Evolutionary conservation across 2,888 invertebrate genomes (phyloP), one percentile per base, ranked within the genome.

Genomic region (Drosophila nr. medialis): DNA sequence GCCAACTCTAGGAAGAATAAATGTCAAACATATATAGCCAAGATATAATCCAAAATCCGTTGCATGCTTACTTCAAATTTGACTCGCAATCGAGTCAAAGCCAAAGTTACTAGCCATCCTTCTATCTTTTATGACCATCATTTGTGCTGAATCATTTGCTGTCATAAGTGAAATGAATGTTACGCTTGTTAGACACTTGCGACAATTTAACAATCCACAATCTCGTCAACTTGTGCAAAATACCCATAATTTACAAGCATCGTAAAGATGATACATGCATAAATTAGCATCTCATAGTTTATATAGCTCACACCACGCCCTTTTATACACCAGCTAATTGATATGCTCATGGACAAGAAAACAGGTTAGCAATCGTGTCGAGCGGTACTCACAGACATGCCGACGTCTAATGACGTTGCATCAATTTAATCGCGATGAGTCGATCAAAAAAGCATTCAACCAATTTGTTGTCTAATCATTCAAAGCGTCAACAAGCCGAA

Each of bases 321-420:
- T 67, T 55, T 38, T 50, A 60, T 54, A 67, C 38, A 69, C 29
- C 38, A 65, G 38, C 71, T 81, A 74, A 77, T 74, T 79, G 66
- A 74, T 54, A 54, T 72, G 51, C 62, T 66, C 85, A 84, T 68
- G 69, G 73, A 54, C 80, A 79, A 29, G 50, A 68, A 75, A 45
- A 64, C 80, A 50, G 38, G 65, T 79, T 66, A 65, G 48, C 59
- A 60, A 45, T 48, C 27, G 40, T 56, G 45, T 50, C 29, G 18
- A 64, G 36, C 21, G 34, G 15, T 21, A 50, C 34, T 42, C 38
- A 30, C 50, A 77, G 72, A 64, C 67, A 51, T 32, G 21, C 42
- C 49, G 68, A 66, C 61, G 68, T 58, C 65, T 38, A 29, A 48
- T 48, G 54, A 54, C 60, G 40, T 45, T 63, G 13, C 10, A 18